Evolutionary conservation across 37 sponge, comb jelly and placozoan species (phyloP), one percentile per base, ranked within the genome.

Genomic region (Spongilla lacustris): DNA sequence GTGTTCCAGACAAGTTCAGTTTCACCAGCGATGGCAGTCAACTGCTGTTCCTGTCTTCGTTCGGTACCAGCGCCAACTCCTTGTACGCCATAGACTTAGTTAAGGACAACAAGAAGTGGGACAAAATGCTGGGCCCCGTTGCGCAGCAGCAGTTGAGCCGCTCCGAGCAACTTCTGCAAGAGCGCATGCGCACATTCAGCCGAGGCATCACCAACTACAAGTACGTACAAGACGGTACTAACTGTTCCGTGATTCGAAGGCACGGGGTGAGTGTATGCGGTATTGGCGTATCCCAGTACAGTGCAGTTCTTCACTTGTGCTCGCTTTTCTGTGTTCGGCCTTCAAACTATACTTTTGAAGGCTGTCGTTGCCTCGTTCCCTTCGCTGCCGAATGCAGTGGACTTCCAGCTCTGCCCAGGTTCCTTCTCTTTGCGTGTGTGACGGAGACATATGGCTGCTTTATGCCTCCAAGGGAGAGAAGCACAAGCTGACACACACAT

Each of bases 141-240:
- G 30, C 33, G 2, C 30, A 19, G 35, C 68, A 32, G 23, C 69
- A 66, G 30, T 30, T 81, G 69, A 33, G 69, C 4, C 68, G 81
- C 2, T 66, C 81, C 8, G 86, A 85, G 71, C 82, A 90, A 78
- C 66, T 92, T 38, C 69, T 92, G 58, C 77, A 85, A 67, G 92
- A 92, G 67, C 73, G 92, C 21, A 87, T 87, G 92, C 68, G 92
- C 25, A 73, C 70, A 2, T 58, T 73, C 4, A 80, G 87, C 34
- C 29, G 46, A 25, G 92, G 92, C 26, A 87, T 92, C 48, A 87
- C 88, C 8, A 36, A 84, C 28, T 92, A 87, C 73, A 84, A 87
- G 69, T 87, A 87, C 26, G 81, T 58, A 10, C 81, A 87, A 31
- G 74, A 46, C 29, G 88, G 77, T 4, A 67, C 29, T 34, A 34